phyloP scores from a whole-genome alignment of 92 coral and sea anemone genomes.

The Porites divaricata region DNA sequence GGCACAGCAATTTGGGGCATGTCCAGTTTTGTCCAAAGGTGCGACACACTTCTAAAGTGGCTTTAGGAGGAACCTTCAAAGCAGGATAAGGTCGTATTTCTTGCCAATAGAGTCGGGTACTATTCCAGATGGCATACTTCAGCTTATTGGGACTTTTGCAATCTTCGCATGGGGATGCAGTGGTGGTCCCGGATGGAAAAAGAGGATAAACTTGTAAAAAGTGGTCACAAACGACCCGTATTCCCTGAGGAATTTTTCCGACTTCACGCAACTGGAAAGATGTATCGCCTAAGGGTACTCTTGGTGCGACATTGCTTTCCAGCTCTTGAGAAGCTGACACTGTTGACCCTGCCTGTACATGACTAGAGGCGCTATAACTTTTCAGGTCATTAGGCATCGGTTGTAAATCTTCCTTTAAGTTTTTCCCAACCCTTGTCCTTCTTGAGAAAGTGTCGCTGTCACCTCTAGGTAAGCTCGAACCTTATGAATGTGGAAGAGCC shows the following conservation, averaged over 20 bases:
- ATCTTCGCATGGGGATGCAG: background rate
- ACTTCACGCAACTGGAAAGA: background rate
- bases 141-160: background rate
- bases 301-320: background rate
- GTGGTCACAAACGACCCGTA: constrained; percentile 54
- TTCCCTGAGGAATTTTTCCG: constrained; percentile 30
- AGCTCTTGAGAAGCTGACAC: background rate
- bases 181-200: background rate
- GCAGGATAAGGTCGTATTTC: constrained; percentile 25
- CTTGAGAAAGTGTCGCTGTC: background rate
- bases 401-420: background rate
- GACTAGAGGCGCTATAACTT: background rate
- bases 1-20: constrained; percentile 59
- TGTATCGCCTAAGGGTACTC: background rate
- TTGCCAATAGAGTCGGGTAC: background rate
- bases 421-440: background rate
- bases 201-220: constrained; percentile 9
- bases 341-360: no score
- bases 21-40: constrained; percentile 22
- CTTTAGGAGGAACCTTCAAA: constrained; percentile 19
- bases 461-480: no score
- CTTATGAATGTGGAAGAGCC: background rate
- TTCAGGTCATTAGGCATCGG: background rate
- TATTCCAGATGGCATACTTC: constrained; percentile 28
- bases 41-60: constrained; percentile 51